Evolutionary conservation across 2,888 invertebrate species (phyloP).

Genomic region (Hydroisotoma schaefferi): DNA sequence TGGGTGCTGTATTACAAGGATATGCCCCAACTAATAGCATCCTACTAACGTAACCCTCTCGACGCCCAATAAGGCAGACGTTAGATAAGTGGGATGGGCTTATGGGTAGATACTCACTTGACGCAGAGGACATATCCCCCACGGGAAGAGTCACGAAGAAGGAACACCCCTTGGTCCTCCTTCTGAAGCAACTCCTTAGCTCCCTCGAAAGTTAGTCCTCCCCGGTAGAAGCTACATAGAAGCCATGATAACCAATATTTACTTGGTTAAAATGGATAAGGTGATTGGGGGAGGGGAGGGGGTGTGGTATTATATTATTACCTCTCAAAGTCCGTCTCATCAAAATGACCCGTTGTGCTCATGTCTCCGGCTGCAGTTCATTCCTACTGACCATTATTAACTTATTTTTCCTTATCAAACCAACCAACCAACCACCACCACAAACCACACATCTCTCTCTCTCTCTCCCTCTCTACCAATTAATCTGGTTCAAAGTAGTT

Average conservation of each 20-base stretch:
- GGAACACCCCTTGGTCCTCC: constrained; percentile 39
- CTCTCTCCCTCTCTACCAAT: no score
- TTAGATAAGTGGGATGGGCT: no score
- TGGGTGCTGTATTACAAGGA: no score
- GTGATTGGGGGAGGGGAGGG: no score
- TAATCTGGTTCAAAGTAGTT: no score
- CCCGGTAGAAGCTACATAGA: constrained; percentile 30
- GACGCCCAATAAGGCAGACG: no score
- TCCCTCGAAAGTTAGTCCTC: constrained; percentile 33
- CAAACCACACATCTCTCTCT: no score
- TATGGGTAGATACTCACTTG: constrained; percentile 29
- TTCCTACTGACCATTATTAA: no score
- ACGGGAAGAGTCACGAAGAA: constrained; percentile 36
- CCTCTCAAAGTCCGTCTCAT: background rate
- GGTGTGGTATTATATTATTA: background rate
- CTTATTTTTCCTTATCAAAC: no score
- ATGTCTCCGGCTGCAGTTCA: no score
- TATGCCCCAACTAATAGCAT: background rate
- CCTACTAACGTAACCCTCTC: background rate
- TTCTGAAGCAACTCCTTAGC: constrained; percentile 23
- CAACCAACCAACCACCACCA: no score
- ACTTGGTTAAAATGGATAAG: background rate
- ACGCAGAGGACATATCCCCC: constrained; percentile 42
- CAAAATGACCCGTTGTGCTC: background rate
- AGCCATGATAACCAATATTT: background rate